These are phyloP conservation scores for Ophion slaviceki DNA, from an alignment of 2,888 invertebrate genomes.

Conservation along the genomic window DNA sequence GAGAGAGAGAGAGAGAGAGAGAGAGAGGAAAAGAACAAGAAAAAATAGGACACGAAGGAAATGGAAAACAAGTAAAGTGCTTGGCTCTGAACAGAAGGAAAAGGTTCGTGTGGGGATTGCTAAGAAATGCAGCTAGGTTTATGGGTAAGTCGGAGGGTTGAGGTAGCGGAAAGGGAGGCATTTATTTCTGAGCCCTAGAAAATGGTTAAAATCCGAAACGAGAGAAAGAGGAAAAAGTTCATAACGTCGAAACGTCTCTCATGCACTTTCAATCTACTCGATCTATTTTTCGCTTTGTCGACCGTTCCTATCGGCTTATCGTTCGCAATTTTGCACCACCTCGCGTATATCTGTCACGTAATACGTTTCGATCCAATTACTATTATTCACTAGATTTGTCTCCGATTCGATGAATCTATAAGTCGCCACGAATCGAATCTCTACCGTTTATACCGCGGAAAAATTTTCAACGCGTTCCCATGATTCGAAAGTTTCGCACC, in stretches of 20 bases:
- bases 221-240: slow-evolving; percentile 25
- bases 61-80: slow-evolving; percentile 54
- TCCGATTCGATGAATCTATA: slow-evolving; percentile 46
- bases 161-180: background rate
- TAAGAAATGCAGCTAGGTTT: slow-evolving; percentile 28
- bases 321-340: slow-evolving; percentile 32
- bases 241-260: slow-evolving; percentile 25
- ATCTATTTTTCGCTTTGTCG: slow-evolving; percentile 51
- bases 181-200: slow-evolving; percentile 47
- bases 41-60: slow-evolving; percentile 48
- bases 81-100: slow-evolving; percentile 45
- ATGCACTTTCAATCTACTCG: slow-evolving; percentile 46
- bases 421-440: background rate
- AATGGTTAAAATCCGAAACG: slow-evolving; percentile 27
- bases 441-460: background rate
- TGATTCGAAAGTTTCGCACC: background rate
- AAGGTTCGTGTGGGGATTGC: slow-evolving; percentile 30
- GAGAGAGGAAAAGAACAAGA: slow-evolving; percentile 7
- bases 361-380: slow-evolving; percentile 49
- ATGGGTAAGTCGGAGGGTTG: background rate
- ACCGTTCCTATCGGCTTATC: slow-evolving; percentile 41
- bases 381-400: slow-evolving; percentile 60
- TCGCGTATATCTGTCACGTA: slow-evolving; percentile 24
- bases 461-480: background rate
- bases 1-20: slow-evolving; percentile 1